Evolutionary conservation across 2,888 invertebrate species (phyloP), one percentile per base, ranked within the genome.

Genomic region (Drosophila melanosoma): DNA sequence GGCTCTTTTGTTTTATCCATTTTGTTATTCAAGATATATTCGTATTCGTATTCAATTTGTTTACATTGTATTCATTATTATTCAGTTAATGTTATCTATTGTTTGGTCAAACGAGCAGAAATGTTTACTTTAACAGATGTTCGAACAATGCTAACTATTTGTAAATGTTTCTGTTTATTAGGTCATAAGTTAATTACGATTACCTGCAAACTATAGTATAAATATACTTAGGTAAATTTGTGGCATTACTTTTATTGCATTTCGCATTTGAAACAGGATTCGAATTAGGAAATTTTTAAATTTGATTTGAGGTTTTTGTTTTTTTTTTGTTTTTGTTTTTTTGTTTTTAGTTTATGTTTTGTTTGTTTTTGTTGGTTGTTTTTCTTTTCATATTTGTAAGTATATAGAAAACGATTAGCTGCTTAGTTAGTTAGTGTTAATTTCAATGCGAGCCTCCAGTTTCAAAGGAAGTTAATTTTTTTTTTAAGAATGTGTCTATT

Each of bases 141-240:
- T 68, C 66, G 63, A 69, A 73, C 58, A 61, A 61, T 52, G 59
- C 67, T 72, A 72, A 76, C 48, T 74, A 35, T 52, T 20, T 53
- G 77, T 70, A 32, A 38, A 56, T 51, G 62, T 59, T 58, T 20
- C 17, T 11, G 42, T 62, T 63, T 20, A 74, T 62, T 52, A 77
- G 76, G 61, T 72, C 49, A 67, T 76, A 65, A 59, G 59, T 74
- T 70, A 70, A 58, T 60, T 78, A 54, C 54, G 54, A 23, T 35
- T 54, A 59, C 67, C 81, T 74, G 82, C 87, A 82, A 82, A 86
- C 67, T 68, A 81, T 83, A 73, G 52, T 67, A 38, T 65, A 67
- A 54, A 56, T 72, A 53, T 72, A 79, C 49, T 62, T 69, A 78
- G 79, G 75, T 87, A 72, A 81, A 84, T 84, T 84, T 87, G 78